These are phyloP conservation scores for Ptychadena robeensis DNA, from an alignment of 2,797 vertebrate species.

Conservation along the genomic window DNA sequence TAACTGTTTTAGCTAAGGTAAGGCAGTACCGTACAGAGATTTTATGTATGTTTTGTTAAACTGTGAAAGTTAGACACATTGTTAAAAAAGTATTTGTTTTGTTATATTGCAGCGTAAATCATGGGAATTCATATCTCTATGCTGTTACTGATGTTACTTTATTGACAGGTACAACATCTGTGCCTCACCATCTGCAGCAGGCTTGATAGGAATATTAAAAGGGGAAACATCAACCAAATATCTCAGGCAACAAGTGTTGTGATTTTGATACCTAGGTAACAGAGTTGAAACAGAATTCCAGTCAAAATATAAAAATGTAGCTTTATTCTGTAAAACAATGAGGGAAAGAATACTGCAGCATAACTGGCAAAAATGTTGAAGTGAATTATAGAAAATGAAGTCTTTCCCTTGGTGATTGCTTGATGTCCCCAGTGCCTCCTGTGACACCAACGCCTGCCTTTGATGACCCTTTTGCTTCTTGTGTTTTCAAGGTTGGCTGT, in stretches of 20 bases:
- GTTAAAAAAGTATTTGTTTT: constrained; percentile 37
- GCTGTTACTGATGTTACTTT: constrained; percentile 44
- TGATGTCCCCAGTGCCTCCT: too few species aligned
- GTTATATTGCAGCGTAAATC: not conserved
- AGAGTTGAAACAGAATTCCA: not conserved
- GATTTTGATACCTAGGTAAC: not conserved
- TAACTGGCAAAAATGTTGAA: too few species aligned
- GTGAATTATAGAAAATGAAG: too few species aligned
- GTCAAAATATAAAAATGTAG: not conserved
- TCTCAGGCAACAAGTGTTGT: not conserved
- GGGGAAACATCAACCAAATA: not conserved
- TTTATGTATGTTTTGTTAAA: constrained; percentile 3
- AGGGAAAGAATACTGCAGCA: too few species aligned
- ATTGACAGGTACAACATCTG: constrained; percentile 54
- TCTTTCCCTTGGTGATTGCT: too few species aligned
- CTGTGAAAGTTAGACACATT: not conserved
- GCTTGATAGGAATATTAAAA: constrained; percentile 35
- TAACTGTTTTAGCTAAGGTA: too few species aligned
- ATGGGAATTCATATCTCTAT: constrained; percentile 23
- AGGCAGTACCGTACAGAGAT: not conserved
- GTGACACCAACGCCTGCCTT: too few species aligned
- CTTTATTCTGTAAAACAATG: too few species aligned
- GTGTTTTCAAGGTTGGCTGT: too few species aligned
- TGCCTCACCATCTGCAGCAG: constrained; percentile 39
- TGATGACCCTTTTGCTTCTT: too few species aligned